Evolutionary conservation across 2,888 invertebrate genomes (phyloP).

Genomic region (Hanleya hanleyi): DNA sequence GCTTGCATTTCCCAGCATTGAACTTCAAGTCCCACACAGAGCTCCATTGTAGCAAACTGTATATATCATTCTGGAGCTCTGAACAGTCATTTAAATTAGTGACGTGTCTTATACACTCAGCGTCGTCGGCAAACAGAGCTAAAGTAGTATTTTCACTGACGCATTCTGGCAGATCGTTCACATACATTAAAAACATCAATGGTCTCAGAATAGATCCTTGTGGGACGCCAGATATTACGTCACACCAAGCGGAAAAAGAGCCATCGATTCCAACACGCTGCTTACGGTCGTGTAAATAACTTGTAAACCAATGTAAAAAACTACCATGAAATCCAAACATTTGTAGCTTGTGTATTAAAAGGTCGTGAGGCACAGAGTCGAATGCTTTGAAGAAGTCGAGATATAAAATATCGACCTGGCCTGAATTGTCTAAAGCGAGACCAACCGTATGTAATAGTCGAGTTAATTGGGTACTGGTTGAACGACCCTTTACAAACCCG

Average conservation of each 20-base stretch:
- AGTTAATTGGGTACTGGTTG: too few relatives aligned
- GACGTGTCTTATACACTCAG: not conserved
- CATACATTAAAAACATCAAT: not conserved
- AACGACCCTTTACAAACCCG: too few relatives aligned
- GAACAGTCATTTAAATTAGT: not conserved
- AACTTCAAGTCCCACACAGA: not conserved
- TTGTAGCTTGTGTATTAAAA: too few relatives aligned
- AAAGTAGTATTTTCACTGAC: not conserved
- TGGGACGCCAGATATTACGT: not conserved
- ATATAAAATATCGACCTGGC: too few relatives aligned
- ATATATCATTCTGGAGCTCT: not conserved
- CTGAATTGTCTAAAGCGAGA: too few relatives aligned
- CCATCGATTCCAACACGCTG: not conserved
- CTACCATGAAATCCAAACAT: too few relatives aligned
- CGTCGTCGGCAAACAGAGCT: not conserved
- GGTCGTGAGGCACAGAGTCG: too few relatives aligned
- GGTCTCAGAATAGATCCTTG: not conserved
- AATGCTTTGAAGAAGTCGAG: too few relatives aligned
- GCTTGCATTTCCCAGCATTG: not conserved
- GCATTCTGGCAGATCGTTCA: not conserved
- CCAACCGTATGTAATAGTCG: too few relatives aligned
- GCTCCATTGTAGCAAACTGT: not conserved
- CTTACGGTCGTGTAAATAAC: too few relatives aligned
- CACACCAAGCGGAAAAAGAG: not conserved
- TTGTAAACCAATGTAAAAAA: too few relatives aligned